Evolutionary conservation across 2,888 invertebrate species (phyloP).

Genomic region (Orthonychiurus folsomi): DNA sequence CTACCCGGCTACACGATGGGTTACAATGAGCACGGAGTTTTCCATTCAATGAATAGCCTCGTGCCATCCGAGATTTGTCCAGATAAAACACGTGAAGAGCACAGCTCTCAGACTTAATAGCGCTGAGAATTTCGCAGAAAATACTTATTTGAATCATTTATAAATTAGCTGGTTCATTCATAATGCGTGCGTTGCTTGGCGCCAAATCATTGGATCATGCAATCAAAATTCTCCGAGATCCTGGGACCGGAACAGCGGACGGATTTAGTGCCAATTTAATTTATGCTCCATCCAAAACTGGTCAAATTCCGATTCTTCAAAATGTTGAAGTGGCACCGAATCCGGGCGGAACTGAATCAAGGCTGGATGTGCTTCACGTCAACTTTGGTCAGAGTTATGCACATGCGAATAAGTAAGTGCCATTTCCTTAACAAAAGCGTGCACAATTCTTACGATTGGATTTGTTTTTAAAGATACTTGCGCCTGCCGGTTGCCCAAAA

Average conservation of each 20-base stretch:
- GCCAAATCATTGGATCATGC: slow-evolving; percentile 62
- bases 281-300: slow-evolving; percentile 52
- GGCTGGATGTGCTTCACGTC: neutral
- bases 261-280: slow-evolving; percentile 78
- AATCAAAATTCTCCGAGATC: slow-evolving; percentile 60
- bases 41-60: slow-evolving; percentile 74
- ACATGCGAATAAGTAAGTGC: neutral
- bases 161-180: too few relatives aligned
- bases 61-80: slow-evolving; percentile 59
- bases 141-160: neutral
- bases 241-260: slow-evolving; percentile 69
- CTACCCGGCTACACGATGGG: slow-evolving; percentile 85
- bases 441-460: neutral
- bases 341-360: neutral
- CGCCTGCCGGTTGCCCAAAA: neutral
- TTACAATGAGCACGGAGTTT: slow-evolving; percentile 71
- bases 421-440: neutral
- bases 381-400: neutral
- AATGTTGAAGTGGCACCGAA: slow-evolving; percentile 70
- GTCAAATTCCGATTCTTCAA: slow-evolving; percentile 61
- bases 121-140: neutral
- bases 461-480: neutral
- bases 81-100: slow-evolving; percentile 62
- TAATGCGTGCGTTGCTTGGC: slow-evolving; percentile 63
- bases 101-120: too few relatives aligned